Base-by-base conservation (phyloP, 2,888 invertebrate species). In the Sisyra terminalis region DNA sequence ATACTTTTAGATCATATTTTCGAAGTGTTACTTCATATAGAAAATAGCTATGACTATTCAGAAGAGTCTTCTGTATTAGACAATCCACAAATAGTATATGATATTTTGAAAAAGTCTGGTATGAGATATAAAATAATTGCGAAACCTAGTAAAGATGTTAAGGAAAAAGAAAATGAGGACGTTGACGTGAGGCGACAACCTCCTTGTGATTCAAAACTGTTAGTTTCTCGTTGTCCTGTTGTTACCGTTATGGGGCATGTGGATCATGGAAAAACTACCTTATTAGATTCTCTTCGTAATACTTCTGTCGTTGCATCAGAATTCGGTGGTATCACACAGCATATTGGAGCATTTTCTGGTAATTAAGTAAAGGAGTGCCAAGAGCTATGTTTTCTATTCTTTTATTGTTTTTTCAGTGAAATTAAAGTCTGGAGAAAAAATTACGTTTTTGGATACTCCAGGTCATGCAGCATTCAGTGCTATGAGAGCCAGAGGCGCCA, bases 211-310 rank as follows among this genome's bases (percentile, higher is more conserved):
- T 63, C 73, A 3, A 70, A 71, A 38, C 67, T 71, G 11, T 66
- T 90, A 10, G 69, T 74, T 32, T 73, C 73, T 3, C 73, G 97
- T 2, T 84, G 90, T 10, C 93, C 98, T 0, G 87, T 98, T 1
- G 93, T 96, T 0, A 93, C 97, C 4, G 88, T 99, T 39, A 98
- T 98, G 97, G 98, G 98, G 0, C 98, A 99, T 62, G 96, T 98
- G 2, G 98, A 98, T 70, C 98, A 98, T 66, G 98, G 98, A 3
- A 97, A 98, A 71, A 98, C 98, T 2, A 97, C 97, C 0, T 67
- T 99, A 3, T 64, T 98, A 4, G 97, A 97, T 63, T 71, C 87
- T 0, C 61, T 97, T 24, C 65, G 96, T 40, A 75, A 90, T 49
- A 81, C 92, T 0, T 73, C 80, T 31, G 80, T 97, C 3, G 96